These are phyloP conservation scores for Spilarctia lutea DNA, from an alignment of 2,888 invertebrate genomes.

Conservation along the genomic window DNA sequence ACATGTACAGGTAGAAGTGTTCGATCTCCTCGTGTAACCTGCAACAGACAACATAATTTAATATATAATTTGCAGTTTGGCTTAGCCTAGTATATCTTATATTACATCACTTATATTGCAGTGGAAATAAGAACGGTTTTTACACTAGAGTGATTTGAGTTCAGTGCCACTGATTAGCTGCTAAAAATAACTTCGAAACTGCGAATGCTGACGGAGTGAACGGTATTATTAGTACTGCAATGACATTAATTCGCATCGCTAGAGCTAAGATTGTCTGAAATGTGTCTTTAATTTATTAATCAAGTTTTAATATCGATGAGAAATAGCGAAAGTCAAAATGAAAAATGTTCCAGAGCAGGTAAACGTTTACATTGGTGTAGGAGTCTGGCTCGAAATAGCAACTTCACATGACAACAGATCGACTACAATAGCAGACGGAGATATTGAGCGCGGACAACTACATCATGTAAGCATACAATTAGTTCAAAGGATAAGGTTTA, in stretches of 20 bases:
- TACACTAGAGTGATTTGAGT: not conserved
- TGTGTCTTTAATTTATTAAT: not conserved
- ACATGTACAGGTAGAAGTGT: conserved; percentile 98
- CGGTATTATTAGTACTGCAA: not conserved
- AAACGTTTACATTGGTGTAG: not conserved
- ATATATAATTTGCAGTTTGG: not conserved
- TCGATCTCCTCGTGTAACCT: conserved; percentile 99
- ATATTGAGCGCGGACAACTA: conserved; percentile 17
- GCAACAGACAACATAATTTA: conserved; percentile 47
- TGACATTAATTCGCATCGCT: not conserved
- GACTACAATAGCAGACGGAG: not conserved
- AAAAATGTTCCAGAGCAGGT: not conserved
- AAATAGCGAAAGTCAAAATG: conserved; percentile 9
- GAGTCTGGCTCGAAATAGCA: conserved; percentile 7
- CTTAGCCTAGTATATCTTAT: not conserved
- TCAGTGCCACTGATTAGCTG: not conserved
- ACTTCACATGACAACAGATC: conserved; percentile 9
- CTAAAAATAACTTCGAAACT: not conserved
- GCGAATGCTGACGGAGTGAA: not conserved
- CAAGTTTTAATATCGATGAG: not conserved
- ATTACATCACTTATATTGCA: not conserved
- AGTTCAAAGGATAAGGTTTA: not conserved
- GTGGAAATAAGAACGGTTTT: not conserved
- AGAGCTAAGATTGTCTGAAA: not conserved
- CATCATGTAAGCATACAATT: conserved; percentile 1